These are phyloP conservation scores for Polylopha cassiicola DNA, from an alignment of 2,888 invertebrate genomes.

Conservation along the genomic window DNA sequence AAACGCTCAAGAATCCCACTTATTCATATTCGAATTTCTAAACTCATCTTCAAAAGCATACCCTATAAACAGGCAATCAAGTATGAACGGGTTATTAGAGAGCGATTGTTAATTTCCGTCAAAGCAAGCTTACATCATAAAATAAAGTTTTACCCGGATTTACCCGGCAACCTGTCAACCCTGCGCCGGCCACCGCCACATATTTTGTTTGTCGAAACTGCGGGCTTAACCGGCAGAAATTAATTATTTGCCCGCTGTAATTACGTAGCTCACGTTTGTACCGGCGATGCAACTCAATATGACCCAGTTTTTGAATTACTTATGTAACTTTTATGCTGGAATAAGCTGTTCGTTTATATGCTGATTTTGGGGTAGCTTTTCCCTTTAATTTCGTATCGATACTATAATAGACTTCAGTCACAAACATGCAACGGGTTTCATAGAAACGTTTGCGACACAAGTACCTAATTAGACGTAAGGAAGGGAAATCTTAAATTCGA, in stretches of 20 bases:
- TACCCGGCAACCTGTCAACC: constrained; percentile 7
- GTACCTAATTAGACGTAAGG: too few species aligned
- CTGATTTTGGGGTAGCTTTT: background rate
- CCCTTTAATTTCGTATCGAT: too few species aligned
- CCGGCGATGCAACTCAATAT: constrained; percentile 47
- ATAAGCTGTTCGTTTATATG: constrained; percentile 9
- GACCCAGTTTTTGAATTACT: constrained; percentile 53
- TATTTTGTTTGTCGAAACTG: constrained; percentile 26
- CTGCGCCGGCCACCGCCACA: constrained; percentile 16
- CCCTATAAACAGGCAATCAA: constrained; percentile 8
- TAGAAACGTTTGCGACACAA: too few species aligned
- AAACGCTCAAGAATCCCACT: too few species aligned
- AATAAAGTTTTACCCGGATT: constrained; percentile 18
- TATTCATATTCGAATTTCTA: too few species aligned
- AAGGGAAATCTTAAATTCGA: too few species aligned
- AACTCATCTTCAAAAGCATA: too few species aligned
- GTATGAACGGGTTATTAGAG: constrained; percentile 11
- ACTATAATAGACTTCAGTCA: too few species aligned
- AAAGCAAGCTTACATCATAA: constrained; percentile 20
- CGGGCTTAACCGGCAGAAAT: constrained; percentile 48
- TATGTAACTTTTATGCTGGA: constrained; percentile 21
- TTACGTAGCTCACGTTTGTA: constrained; percentile 44
- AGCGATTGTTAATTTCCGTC: constrained; percentile 16
- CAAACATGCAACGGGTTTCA: too few species aligned
- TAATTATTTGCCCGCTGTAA: constrained; percentile 58